A percentile compares a stretch with the other conserved stretches of the same genome.
Conservation (phyloP, 92 coral and sea anemone species). For the Epizoanthus scotinus region DNA sequence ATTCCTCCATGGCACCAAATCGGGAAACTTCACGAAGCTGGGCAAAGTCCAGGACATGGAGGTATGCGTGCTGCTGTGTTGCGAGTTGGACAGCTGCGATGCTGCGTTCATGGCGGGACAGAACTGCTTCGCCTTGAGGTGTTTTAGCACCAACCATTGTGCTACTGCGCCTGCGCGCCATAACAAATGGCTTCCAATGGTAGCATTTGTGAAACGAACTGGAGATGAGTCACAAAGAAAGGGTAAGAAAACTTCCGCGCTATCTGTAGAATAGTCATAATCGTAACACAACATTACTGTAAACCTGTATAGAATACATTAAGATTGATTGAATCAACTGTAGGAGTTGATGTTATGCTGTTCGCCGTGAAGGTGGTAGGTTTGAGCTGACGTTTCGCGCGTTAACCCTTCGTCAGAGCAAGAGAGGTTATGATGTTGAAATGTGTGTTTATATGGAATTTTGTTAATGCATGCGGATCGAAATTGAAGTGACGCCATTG, state of each 20-base stretch:
- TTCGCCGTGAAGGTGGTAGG: no score
- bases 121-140: constrained; percentile 83
- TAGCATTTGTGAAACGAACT: constrained; percentile 64
- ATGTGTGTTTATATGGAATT: no score
- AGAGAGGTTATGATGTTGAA: no score
- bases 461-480: no score
- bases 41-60: constrained; percentile 90
- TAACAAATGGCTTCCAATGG: constrained; percentile 84
- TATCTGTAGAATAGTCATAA: no score
- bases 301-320: no score
- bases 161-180: constrained; percentile 89
- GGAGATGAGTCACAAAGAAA: not conserved
- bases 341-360: no score
- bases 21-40: constrained; percentile 86
- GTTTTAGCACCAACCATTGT: constrained; percentile 81
- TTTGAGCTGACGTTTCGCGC: no score
- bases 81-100: constrained; percentile 83
- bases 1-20: constrained; percentile 89
- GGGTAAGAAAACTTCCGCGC: constrained; percentile 1
- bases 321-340: no score
- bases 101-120: constrained; percentile 88
- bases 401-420: no score
- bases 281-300: no score
- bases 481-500: no score
- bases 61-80: constrained; percentile 87